Conservation (phyloP, 2,797 vertebrate genomes). For the Bradypus variegatus region DNA sequence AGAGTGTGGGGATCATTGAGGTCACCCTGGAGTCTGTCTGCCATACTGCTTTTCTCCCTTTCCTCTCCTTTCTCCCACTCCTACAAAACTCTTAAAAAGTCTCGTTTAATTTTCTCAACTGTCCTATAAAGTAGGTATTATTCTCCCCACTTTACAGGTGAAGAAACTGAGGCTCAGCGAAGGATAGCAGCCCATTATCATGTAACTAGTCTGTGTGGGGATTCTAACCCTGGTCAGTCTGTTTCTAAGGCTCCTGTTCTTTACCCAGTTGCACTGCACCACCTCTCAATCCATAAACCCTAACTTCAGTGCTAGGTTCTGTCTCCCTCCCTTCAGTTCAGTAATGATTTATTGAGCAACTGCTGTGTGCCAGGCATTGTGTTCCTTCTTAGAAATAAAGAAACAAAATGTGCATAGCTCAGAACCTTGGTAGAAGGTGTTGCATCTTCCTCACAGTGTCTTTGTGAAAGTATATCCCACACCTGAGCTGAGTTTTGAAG, state of each 20-base stretch:
- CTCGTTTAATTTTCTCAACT: background rate
- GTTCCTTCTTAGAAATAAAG: background rate
- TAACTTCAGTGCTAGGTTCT: background rate
- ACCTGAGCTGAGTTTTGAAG: background rate
- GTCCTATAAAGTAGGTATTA: background rate
- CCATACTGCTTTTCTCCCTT: background rate
- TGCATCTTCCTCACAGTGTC: background rate
- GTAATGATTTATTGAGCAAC: too few relatives aligned
- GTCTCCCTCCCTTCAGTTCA: background rate
- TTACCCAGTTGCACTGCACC: background rate
- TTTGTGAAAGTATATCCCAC: background rate
- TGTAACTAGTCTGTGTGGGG: background rate
- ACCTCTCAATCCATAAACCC: background rate
- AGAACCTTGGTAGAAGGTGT: background rate
- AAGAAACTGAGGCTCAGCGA: background rate
- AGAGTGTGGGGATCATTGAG: fast-evolving
- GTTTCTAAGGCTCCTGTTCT: background rate
- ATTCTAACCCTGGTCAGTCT: background rate
- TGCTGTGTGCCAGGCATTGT: background rate
- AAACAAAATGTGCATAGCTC: background rate
- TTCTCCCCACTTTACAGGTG: background rate
- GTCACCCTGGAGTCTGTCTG: background rate
- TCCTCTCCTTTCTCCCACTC: background rate
- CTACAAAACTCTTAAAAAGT: background rate
- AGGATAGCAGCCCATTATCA: background rate